phyloP scores from a whole-genome alignment of 2,888 invertebrate genomes.

The Lissonota sp. region DNA sequence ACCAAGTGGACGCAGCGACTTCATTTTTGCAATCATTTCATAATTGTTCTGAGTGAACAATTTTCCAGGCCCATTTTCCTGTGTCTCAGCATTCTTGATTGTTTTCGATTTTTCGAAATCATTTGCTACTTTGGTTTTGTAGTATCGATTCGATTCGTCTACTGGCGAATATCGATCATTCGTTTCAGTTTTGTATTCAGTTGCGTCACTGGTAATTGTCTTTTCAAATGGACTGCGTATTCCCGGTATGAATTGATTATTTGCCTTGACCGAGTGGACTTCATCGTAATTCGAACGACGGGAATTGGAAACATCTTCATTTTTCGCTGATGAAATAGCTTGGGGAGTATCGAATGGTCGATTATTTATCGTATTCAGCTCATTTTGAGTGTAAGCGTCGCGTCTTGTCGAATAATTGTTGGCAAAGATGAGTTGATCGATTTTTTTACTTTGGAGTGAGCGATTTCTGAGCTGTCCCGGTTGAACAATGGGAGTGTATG shows the following conservation, averaged over 20 bases:
- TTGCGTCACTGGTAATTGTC: not conserved
- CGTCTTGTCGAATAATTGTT: too few species aligned
- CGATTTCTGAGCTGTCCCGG: not conserved
- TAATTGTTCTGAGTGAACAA: slow-evolving; percentile 34
- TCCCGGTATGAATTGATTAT: not conserved
- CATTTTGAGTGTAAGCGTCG: too few species aligned
- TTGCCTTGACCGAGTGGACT: not conserved
- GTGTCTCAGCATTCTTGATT: not conserved
- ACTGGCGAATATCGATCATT: slow-evolving; percentile 14
- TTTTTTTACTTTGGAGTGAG: not conserved
- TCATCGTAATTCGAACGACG: slow-evolving; percentile 1
- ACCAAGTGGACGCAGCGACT: slow-evolving; percentile 13
- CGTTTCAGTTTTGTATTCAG: slow-evolving; percentile 14
- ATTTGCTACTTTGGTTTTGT: slow-evolving; percentile 4
- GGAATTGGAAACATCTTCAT: not conserved
- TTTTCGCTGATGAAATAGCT: slow-evolving; percentile 2
- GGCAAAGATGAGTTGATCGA: too few species aligned
- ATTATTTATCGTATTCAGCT: not conserved
- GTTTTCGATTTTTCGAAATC: not conserved
- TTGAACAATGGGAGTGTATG: slow-evolving; percentile 51
- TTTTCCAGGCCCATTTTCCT: not conserved
- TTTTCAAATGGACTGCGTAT: not conserved
- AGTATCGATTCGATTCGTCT: slow-evolving; percentile 17
- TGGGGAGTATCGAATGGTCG: not conserved
- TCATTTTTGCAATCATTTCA: not conserved